Conservation (phyloP, 2,888 invertebrate species). For the Mythimna lalbum region DNA sequence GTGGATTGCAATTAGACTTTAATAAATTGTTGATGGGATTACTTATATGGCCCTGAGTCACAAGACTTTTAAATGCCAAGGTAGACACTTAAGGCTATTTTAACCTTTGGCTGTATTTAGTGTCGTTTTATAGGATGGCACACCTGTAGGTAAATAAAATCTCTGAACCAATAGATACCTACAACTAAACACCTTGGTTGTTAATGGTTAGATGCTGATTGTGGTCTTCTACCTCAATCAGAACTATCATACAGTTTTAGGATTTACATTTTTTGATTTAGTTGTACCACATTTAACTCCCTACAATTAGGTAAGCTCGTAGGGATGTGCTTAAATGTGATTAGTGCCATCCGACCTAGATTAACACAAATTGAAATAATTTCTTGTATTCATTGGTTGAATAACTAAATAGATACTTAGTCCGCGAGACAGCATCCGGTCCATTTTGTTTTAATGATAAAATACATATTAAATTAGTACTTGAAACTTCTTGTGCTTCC, state of each 20-base stretch:
- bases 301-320: neutral
- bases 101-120: neutral
- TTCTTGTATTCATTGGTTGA: neutral
- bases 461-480: too few relatives aligned
- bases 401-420: neutral
- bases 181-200: neutral
- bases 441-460: too few relatives aligned
- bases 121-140: neutral
- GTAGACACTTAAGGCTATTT: constrained; percentile 24
- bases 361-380: neutral
- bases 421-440: too few relatives aligned
- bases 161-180: neutral
- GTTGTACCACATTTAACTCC: neutral
- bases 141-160: neutral
- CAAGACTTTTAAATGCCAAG: constrained; percentile 49
- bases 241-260: neutral
- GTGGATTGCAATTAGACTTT: constrained; percentile 6
- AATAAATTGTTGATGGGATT: constrained; percentile 24
- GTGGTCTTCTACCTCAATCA: too few relatives aligned
- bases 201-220: neutral
- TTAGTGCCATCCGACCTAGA: neutral
- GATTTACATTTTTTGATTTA: neutral
- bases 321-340: neutral
- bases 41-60: constrained; percentile 6
- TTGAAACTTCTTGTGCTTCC: too few relatives aligned